Evolutionary conservation across 2,797 vertebrate species (phyloP), one percentile per base, ranked within the genome.

Genomic region (Pipistrellus kuhlii): DNA sequence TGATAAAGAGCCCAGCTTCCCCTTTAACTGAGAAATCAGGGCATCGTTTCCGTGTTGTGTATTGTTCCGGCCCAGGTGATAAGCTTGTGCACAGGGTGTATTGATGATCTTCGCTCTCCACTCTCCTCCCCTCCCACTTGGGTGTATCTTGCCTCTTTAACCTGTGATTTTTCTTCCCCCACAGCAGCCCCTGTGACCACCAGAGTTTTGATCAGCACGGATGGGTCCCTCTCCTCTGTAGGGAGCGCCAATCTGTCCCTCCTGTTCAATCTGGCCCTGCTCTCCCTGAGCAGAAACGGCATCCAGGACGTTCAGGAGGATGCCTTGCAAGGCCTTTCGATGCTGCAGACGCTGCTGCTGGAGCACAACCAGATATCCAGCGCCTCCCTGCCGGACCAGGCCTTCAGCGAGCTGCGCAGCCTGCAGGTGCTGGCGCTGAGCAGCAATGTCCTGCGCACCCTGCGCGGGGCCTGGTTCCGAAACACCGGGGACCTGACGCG

Each of bases 291-390:
- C 90, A 97, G 98, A 89, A 99, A 99, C 68, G 90, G 80, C 20
- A 99, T 99, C 85, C 90, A 96, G 38, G 96, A 95, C 23, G 97
- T 99, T 46, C 88, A 68, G 62, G 96, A 97, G 15, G 97, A 97
- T 1, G 97, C 98, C 83, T 98, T 99, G 95, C 96, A 97, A 14
- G 98, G 98, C 90, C 98, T 99, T 51, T 95, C 96, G 0, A 82
- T 96, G 41, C 97, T 99, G 83, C 96, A 41, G 93, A 98, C 97
- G 0, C 92, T 99, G 91, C 94, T 97, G 41, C 94, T 99, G 97
- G 98, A 98, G 84, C 98, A 98, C 97, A 99, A 99, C 95, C 97
- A 86, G 18, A 97, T 99, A 95, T 97, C 98, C 48, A 98, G 98
- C 71, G 88, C 98, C 44, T 95, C 98, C 21, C 97, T 99, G 32